Evolutionary conservation across 2,797 vertebrate genomes (phyloP), one percentile per base, ranked within the genome.

Genomic region (Caiman crocodilus): DNA sequence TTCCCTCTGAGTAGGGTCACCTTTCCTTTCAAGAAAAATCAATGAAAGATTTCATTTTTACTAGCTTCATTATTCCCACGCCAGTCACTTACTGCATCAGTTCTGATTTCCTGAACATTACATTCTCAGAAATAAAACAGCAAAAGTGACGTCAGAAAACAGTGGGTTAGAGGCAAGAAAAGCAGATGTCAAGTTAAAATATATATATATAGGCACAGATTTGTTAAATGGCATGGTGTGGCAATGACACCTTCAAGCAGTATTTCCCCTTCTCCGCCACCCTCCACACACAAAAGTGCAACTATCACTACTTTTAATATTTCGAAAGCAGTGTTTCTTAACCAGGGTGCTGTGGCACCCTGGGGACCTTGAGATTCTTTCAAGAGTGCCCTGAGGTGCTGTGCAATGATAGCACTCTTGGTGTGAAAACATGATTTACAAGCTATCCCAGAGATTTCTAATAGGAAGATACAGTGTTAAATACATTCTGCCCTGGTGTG

Each of bases 1-100:
- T 94, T 96, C 79, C 87, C 79, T 67, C 73, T 65, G 82, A 67
- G 84, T 86, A 89, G 79, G 93, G 95, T 95, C 94, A 96, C 94
- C 90, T 94, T 96, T 91, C 63, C 82, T 95, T 95, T 94, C 88
- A 95, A 78, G 82, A 85, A 96, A 95, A 95, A 93, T 94, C 96
- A 96, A 85, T 96, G 94, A 65, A 93, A 91, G 74, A 87, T 93
- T 96, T 94, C 58, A 83, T 95, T 95, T 95, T 78, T 79, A 89
- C 73, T 93, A 84, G 84, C 30, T 86, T 77, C 0, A 0, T 88
- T 92, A 79, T 92, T 92, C 80, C 42, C 65, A 58, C 76, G 85
- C 84, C 58, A 81, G 59, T 90, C 69, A 71, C 84, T 88, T 87
- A 77, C 90, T 84, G 67, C 21, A 90, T 16, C 26, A 56, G 23